A percentile compares a stretch with the other conserved stretches of the same genome.
These are phyloP conservation scores for Lysiphlebus fabarum DNA, from an alignment of 1,140 invertebrate species.

Conservation along the genomic window DNA sequence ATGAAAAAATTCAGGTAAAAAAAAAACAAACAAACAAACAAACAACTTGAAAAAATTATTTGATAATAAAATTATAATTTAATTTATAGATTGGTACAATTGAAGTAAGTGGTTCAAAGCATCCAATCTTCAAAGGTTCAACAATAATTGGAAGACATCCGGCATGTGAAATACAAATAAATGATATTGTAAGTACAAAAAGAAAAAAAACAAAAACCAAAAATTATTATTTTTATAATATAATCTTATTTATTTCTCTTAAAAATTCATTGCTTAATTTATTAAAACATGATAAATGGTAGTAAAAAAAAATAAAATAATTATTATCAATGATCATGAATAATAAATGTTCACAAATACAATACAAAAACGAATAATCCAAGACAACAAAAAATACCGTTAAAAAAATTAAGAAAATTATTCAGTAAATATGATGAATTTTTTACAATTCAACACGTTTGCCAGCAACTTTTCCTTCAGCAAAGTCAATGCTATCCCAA, in stretches of 20 bases:
- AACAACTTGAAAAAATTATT: too few relatives aligned
- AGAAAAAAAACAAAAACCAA: too few relatives aligned
- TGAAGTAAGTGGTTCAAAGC: neutral
- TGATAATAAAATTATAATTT: too few relatives aligned
- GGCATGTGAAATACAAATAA: neutral
- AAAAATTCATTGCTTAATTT: neutral
- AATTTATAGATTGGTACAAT: constrained; percentile 3
- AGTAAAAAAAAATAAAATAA: neutral
- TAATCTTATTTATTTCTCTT: too few relatives aligned
- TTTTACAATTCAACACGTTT: constrained; percentile 23
- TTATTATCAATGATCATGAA: neutral
- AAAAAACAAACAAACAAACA: too few relatives aligned
- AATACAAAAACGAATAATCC: too few relatives aligned
- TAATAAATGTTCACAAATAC: too few relatives aligned
- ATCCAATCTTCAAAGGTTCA: neutral
- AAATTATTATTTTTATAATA: too few relatives aligned
- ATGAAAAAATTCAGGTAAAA: too few relatives aligned
- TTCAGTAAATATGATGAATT: too few relatives aligned
- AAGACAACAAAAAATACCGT: too few relatives aligned
- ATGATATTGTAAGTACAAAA: constrained; percentile 1
- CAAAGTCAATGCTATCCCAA: constrained; percentile 56
- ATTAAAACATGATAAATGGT: neutral
- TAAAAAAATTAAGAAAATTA: too few relatives aligned
- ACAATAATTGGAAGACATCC: constrained; percentile 7
- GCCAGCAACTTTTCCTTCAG: constrained; percentile 43